Percentiles rank a stretch among this genome's conserved stretches.
These are phyloP conservation scores for Laticauda colubrina DNA, from an alignment of 2,113 vertebrate species.

Conservation along the genomic window DNA sequence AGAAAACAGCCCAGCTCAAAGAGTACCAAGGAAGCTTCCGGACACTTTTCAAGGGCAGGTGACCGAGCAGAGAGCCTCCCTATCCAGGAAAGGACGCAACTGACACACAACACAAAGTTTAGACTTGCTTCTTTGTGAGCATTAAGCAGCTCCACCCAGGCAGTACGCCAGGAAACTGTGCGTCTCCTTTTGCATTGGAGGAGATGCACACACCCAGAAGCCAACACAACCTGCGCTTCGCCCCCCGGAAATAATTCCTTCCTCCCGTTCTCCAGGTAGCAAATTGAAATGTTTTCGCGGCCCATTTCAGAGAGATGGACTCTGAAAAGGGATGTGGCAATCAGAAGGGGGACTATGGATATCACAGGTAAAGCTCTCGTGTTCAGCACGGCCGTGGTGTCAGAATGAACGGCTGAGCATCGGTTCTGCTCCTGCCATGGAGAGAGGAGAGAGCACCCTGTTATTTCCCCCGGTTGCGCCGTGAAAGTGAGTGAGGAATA, in stretches of 20 bases:
- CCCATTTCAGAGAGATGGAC: conserved; percentile 62
- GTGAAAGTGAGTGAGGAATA: conserved; percentile 74
- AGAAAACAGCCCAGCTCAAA: no score
- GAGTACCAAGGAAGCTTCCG: no score
- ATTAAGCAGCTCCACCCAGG: not conserved
- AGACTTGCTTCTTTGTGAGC: conserved; percentile 6
- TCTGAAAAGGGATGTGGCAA: conserved; percentile 66
- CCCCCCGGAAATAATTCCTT: conserved; percentile 51
- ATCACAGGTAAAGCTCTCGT: conserved; percentile 55
- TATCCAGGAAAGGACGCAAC: not conserved
- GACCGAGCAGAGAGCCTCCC: no score
- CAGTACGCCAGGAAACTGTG: not conserved
- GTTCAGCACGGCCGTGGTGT: conserved; percentile 53
- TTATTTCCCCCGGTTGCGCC: conserved; percentile 73
- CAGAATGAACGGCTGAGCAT: conserved; percentile 69
- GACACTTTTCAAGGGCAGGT: no score
- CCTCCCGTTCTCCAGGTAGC: conserved; percentile 61
- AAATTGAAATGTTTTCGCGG: conserved; percentile 73
- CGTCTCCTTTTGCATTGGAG: conserved; percentile 31
- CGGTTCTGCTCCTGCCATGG: conserved; percentile 73
- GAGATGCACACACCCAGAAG: conserved; percentile 31
- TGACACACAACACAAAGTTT: no score
- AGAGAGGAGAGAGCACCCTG: conserved; percentile 68
- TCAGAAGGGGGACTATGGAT: conserved; percentile 58
- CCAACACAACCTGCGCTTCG: conserved; percentile 33